Base-by-base conservation (phyloP, 1,140 invertebrate species). In the Macrocentrus cingulum region DNA sequence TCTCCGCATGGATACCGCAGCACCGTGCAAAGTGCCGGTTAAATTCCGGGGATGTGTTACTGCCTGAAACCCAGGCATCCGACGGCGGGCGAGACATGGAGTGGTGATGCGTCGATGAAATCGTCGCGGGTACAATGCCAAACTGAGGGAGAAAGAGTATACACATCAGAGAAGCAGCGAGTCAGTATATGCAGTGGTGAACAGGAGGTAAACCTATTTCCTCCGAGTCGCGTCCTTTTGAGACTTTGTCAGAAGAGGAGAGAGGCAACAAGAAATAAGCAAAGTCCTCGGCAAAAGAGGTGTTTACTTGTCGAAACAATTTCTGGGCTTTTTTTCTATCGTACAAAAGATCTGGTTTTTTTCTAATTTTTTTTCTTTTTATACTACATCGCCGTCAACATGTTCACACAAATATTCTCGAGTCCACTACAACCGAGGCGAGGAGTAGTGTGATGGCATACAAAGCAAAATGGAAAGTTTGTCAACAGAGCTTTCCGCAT, bases 201-300 rank as follows among this genome's bases (percentile, higher is more conserved):
- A 48, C 34, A 36, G 15, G 19, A 48, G 45, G 55, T 57, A 57
- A 57, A 57, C 55, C 46, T 42, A 57, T 57, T 57, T 50, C 55
- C 46, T 50, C 55, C 1, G 34, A 41, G 32, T 57, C 46, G 25
- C 32, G 46, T 50, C 46, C 36, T 57, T 57, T 57, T 49, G 29
- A 57, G 48, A 57, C 22, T 50, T 48, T 36, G 22, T 39, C 34
- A 5, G 13, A 22, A n/a, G 8, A 15, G 29, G 36, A 25, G 13
- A 42, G n/a, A n/a, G n/a, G n/a, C n/a, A n/a, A n/a, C n/a, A 41
- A 53, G 18, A 16, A 29, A 19, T 8, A 25, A 7, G 5, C 7
- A 25, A 15, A 25, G 16, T 41, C 19, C 36, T 42, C 29, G 15
- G 16, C 29, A 50, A 39, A 41, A 50, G 16, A 25, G 34, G 29